A percentile compares a stretch with the other conserved stretches of the same genome.
Conservation (phyloP, 2,888 invertebrate species). For the Stenchaetothrips biformis region DNA sequence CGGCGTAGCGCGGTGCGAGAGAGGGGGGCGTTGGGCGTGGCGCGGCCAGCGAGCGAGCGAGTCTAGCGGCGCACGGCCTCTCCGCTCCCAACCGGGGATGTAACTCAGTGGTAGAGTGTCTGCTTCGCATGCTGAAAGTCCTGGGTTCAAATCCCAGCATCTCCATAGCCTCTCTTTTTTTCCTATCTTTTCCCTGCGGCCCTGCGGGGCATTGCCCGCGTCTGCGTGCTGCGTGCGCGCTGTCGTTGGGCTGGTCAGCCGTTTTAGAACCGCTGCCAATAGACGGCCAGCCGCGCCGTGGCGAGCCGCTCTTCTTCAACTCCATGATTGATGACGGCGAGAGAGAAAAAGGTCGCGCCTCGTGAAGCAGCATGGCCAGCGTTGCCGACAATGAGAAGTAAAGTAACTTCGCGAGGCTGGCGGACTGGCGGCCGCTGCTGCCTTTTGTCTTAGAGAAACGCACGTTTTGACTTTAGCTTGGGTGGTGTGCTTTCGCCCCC, state of each 20-base stretch:
- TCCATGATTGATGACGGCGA: background rate
- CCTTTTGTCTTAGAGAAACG: no score
- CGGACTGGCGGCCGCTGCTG: no score
- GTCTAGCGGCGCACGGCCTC: background rate
- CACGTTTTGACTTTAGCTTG: no score
- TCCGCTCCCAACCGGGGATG: background rate
- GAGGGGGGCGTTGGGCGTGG: background rate
- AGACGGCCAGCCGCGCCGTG: no score
- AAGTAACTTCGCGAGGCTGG: background rate
- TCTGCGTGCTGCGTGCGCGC: background rate
- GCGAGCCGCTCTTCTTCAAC: background rate
- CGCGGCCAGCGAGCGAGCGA: background rate
- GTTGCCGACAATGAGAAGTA: background rate
- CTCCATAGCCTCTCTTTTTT: background rate
- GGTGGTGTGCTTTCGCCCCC: no score
- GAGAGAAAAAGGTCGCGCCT: background rate
- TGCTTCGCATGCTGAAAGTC: slow-evolving; percentile 24
- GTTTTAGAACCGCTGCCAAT: no score
- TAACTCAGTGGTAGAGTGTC: slow-evolving; percentile 24
- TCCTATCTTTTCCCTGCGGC: background rate
- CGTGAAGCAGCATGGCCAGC: background rate
- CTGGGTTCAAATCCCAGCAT: slow-evolving; percentile 24
- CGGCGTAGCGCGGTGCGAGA: background rate
- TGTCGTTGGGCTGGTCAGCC: background rate
- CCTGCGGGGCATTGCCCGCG: background rate